phyloP scores from a whole-genome alignment of 92 coral and sea anemone genomes.

The Montipora capitata region DNA sequence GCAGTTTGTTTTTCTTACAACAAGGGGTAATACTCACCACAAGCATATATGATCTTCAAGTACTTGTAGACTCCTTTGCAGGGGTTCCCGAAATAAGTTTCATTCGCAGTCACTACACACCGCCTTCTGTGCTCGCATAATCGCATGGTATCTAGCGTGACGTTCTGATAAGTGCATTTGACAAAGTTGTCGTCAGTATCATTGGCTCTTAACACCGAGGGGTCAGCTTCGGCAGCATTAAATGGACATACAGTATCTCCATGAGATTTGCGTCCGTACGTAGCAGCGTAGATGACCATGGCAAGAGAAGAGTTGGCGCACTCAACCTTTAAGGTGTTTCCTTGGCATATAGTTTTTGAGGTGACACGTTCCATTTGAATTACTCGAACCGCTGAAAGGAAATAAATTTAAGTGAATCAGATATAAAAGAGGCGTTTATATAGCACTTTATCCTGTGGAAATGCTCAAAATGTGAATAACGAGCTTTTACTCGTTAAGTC shows the following conservation, averaged over 20 bases:
- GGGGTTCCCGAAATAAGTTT: conserved; percentile 58
- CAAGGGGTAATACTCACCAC: conserved; percentile 69
- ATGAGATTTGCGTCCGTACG: conserved; percentile 74
- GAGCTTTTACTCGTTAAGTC: not conserved
- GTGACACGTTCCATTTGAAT: not conserved
- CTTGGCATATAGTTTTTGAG: conserved; percentile 49
- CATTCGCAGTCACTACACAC: conserved; percentile 52
- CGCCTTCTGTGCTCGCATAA: conserved; percentile 63
- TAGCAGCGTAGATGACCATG: conserved; percentile 80
- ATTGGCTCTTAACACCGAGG: conserved; percentile 13
- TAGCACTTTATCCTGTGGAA: no score
- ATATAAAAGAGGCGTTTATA: no score
- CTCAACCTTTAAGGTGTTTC: not conserved
- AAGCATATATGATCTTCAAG: conserved; percentile 66
- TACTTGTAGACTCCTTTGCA: conserved; percentile 84
- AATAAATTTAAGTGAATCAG: not conserved
- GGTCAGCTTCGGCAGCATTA: not conserved
- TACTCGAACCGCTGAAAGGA: conserved; percentile 23
- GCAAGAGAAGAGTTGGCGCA: conserved; percentile 86
- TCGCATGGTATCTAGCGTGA: conserved; percentile 14
- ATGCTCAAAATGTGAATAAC: no score
- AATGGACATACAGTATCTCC: conserved; percentile 79
- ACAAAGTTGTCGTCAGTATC: conserved; percentile 42
- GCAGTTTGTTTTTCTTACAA: no score
- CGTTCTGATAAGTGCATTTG: not conserved